A percentile compares a stretch with the other conserved stretches of the same genome.
Conservation (phyloP, 2,888 invertebrate species). For the Caenorhabditis drosophilae region DNA sequence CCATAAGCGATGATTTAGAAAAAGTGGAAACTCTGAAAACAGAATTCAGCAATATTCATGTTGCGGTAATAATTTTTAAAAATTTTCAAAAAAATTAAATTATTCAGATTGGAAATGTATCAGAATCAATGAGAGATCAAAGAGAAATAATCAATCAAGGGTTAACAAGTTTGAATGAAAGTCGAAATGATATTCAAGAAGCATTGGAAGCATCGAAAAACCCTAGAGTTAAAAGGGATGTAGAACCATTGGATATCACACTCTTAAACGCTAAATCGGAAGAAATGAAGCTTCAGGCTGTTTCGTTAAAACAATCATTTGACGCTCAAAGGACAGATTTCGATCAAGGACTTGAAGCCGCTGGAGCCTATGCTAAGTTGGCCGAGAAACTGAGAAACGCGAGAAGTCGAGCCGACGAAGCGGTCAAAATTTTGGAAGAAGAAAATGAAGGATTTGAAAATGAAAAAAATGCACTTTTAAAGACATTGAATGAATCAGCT, state of each 20-base stretch:
- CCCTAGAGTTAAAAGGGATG: slow-evolving; percentile 31
- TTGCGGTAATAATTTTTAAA: no score
- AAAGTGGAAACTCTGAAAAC: slow-evolving; percentile 23
- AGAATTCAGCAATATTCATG: no score
- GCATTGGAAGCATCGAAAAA: slow-evolving; percentile 23
- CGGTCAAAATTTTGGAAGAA: slow-evolving; percentile 23
- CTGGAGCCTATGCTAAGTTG: slow-evolving; percentile 56
- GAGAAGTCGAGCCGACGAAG: slow-evolving; percentile 40
- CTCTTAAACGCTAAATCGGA: slow-evolving; percentile 28
- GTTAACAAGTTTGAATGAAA: slow-evolving; percentile 34
- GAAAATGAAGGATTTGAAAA: slow-evolving; percentile 17
- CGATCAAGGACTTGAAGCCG: slow-evolving; percentile 53
- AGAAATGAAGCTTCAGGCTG: slow-evolving; percentile 35
- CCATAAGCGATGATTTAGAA: slow-evolving; percentile 38
- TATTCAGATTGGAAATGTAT: slow-evolving; percentile 35
- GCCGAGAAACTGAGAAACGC: slow-evolving; percentile 50
- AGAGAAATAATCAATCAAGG: slow-evolving; percentile 28
- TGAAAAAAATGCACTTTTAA: slow-evolving; percentile 5
- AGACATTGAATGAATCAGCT: slow-evolving; percentile 16
- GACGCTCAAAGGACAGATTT: slow-evolving; percentile 23
- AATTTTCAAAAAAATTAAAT: slow-evolving; percentile 19
- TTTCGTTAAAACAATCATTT: slow-evolving; percentile 13
- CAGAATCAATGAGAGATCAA: slow-evolving; percentile 37
- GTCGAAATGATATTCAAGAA: slow-evolving; percentile 35
- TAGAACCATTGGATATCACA: slow-evolving; percentile 19